A percentile compares a stretch with the other conserved stretches of the same genome.
These are phyloP conservation scores for Orchestia grillus DNA, from an alignment of 1,140 invertebrate genomes.

Conservation along the genomic window DNA sequence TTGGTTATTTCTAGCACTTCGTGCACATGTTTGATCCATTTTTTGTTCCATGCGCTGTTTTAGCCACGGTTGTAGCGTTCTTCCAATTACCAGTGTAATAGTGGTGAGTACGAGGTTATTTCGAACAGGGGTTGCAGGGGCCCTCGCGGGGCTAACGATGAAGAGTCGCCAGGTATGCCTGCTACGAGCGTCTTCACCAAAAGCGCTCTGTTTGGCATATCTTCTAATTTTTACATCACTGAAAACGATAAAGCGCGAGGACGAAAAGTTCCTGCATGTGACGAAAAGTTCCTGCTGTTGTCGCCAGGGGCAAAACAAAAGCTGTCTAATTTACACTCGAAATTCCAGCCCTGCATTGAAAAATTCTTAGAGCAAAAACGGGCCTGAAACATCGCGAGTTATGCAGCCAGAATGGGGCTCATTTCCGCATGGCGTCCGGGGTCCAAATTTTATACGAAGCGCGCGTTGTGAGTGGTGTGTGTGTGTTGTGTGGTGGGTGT, in stretches of 20 bases:
- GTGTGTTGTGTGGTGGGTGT: too few relatives aligned
- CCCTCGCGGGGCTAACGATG: background rate
- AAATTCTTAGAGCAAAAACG: background rate
- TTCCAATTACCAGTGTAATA: background rate
- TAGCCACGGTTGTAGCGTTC: too few relatives aligned
- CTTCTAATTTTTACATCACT: background rate
- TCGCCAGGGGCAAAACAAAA: conserved; percentile 46
- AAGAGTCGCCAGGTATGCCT: background rate
- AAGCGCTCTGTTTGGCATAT: background rate
- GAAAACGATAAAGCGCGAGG: too few relatives aligned
- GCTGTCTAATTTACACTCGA: conserved; percentile 41
- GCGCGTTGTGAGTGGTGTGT: too few relatives aligned
- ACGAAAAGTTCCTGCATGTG: background rate
- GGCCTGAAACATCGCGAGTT: background rate
- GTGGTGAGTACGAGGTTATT: background rate
- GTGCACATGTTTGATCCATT: too few relatives aligned
- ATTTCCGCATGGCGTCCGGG: background rate
- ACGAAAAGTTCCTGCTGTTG: background rate
- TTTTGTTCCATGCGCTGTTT: too few relatives aligned
- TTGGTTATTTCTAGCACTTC: too few relatives aligned
- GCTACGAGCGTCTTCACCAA: background rate
- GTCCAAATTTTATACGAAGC: too few relatives aligned
- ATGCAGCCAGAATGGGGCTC: background rate
- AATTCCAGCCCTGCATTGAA: conserved; percentile 32
- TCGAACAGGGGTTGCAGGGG: background rate